Evolutionary conservation across 2,797 vertebrate genomes (phyloP), one percentile per base, ranked within the genome.

Genomic region (Sebastes wilsoni): DNA sequence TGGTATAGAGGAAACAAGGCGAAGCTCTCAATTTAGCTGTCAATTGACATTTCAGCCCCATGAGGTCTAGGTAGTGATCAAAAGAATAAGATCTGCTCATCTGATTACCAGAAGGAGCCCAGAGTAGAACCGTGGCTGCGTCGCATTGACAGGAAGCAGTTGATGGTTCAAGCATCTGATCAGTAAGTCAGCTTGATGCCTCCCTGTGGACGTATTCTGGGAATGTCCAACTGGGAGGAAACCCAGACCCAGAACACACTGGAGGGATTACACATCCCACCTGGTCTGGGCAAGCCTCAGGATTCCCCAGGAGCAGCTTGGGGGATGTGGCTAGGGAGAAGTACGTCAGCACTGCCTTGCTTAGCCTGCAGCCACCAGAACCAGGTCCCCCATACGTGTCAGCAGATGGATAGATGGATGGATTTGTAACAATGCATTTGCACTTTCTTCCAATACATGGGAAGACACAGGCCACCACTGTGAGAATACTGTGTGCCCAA

Each of bases 381-480:
- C 34, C 9, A 0, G 27, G 28, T 68, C 28, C 28, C n/a, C 22
- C 22, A 13, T 38, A 27, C 28, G 22, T 42, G 25, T 54, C 54
- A 76, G 36, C 34, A 70, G 23, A 62, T 30, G 13, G 18, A 62
- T 30, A 6, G n/a, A 18, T 32, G 10, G 16, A 70, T 46, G 25
- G 32, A 75, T 59, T 69, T 27, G 28, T 20, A 78, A 66, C 25
- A 66, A 80, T 36, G 25, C 36, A 70, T 74, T 72, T 72, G 27
- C 23, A 67, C 61, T 72, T 75, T 75, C 22, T 69, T 78, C 18
- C 12, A 34, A 23, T 52, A 61, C 56, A 34, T 60, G 74, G 65
- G 55, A 38, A 80, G 77, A 87, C 54, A 66, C 74, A 80, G 72
- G 66, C 73, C 64, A 82, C 76, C 54, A 67, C 28, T 46, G 61